Evolutionary conservation across 2,113 vertebrate species (phyloP).

Genomic region (Stigmatopora nigra): DNA sequence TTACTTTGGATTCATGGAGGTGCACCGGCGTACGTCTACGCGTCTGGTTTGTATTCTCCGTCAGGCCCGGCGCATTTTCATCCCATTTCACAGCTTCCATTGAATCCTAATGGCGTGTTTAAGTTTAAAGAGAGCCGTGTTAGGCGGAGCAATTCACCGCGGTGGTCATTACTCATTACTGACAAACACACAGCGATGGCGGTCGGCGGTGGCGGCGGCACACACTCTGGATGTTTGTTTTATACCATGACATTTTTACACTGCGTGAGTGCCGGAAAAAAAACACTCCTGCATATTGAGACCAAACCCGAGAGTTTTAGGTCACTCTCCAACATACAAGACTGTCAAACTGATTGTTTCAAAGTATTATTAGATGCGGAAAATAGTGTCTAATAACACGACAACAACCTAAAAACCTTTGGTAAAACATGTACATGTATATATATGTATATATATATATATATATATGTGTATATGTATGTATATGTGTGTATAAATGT

Average conservation of each 20-base stretch:
- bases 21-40: constrained; percentile 41
- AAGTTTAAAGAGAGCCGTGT: constrained; percentile 49
- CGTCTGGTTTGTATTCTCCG: constrained; percentile 67
- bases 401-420: too few relatives aligned
- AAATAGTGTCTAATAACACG: neutral
- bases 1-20: constrained; percentile 59
- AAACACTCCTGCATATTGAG: neutral
- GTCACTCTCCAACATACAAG: neutral
- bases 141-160: constrained; percentile 32
- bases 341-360: neutral
- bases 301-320: neutral
- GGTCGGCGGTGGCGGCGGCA: too few relatives aligned
- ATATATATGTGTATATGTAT: too few relatives aligned
- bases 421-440: too few relatives aligned
- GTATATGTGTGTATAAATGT: too few relatives aligned
- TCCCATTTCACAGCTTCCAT: constrained; percentile 39
- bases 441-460: too few relatives aligned
- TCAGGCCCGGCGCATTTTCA: constrained; percentile 70
- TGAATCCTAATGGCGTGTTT: constrained; percentile 58
- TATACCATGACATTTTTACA: constrained; percentile 14
- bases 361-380: neutral
- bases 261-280: neutral
- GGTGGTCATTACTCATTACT: constrained; percentile 30
- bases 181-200: constrained; percentile 23
- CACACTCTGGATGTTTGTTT: constrained; percentile 30